Base-by-base conservation (phyloP, 2,888 invertebrate species). In the Folsomia manolachei region DNA sequence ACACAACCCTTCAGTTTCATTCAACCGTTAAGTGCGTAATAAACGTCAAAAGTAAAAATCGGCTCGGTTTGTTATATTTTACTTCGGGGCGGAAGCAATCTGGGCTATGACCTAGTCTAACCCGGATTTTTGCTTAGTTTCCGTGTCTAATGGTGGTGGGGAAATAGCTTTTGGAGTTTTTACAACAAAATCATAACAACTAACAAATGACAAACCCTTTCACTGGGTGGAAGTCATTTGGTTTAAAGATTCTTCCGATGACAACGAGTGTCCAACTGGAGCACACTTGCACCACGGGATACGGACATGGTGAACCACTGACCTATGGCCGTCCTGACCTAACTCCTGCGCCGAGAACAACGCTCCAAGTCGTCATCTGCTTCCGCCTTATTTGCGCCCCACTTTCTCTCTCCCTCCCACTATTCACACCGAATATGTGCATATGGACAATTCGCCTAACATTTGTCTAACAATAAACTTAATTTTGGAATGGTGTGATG, bases 341-440 rank as follows among this genome's bases (percentile, higher is more conserved):
- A 66, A 7, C 56, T 56, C 73, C 73, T 63, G 67, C 70, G 63
- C 61, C 73, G 69, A 71, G 75, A 71, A 14, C 19, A 39, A n/a
- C 19, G 61, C 66, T n/a, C n/a, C n/a, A n/a, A 65, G 70, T 27
- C 68, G 71, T 75, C 75, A 75, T 67, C 75, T 75, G 75, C 71
- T 75, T 75, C 75, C 75, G 73, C 67, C 71, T n/a, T n/a, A 39
- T 14, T 39, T 39, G 39, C 7, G 7, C 39, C 39, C 39, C 39
- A 39, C 39, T 39, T 39, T 39, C 7, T 14, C 52, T 23, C 52
- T 26, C 23, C n/a, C 64, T 64, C 9, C 21, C 65, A 18, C 65
- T 39, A 14, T 66, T 52, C 53, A 52, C 23, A 68, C 56, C 56
- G 66, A 66, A 14, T 61, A 64, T 24, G 64, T 51, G 39, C n/a